Evolutionary conservation across 2,113 vertebrate genomes (phyloP), one percentile per base, ranked within the genome.

Genomic region (Pollachius pollachius): DNA sequence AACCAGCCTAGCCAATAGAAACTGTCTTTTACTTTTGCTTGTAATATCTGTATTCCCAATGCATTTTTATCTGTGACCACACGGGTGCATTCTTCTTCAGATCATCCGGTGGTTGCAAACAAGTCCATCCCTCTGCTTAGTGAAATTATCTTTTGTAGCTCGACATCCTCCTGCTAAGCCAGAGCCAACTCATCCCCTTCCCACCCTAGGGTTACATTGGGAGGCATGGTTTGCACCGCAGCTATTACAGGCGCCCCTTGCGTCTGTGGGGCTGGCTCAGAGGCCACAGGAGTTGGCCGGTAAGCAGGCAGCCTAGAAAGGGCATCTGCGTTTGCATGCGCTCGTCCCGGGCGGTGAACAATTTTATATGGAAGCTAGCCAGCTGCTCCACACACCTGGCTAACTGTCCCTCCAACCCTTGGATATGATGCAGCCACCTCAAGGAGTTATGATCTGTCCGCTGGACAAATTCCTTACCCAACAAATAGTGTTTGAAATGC

Each of bases 1-100:
- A 18, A 48, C 65, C 70, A 60, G 18, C 65, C 70, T 5, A 52
- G 60, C 52, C 69, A 72, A 19, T 68, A 77, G 16, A 72, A 77
- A 3, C 41, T 4, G 41, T 62, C 67, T 15, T 65, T 73, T 5
- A 77, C 70, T 41, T 72, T 73, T 0, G 1, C 57, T 15, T 27
- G 34, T 4, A 56, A 12, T 25, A 72, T 77, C 5, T 72, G 66
- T 8, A 70, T 27, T 9, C 68, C 57, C 13, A 68, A 56, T 64
- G 62, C 30, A 23, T 23, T 23, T 23, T 23, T 23, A 64, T 4
- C 30, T 64, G 62, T 4, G 3, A 5, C 60, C 60, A 27, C 7
- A 30, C 60, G 15, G 23, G 60, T 12, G 63, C n/a, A 52, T 11
- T 21, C 25, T 9, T 65, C n/a, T 65, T 8, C 37, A 65, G 8